A percentile compares a stretch with the other conserved stretches of the same genome.
These are phyloP conservation scores for Anser cygnoides DNA, from an alignment of 2,113 vertebrate genomes.

Conservation along the genomic window DNA sequence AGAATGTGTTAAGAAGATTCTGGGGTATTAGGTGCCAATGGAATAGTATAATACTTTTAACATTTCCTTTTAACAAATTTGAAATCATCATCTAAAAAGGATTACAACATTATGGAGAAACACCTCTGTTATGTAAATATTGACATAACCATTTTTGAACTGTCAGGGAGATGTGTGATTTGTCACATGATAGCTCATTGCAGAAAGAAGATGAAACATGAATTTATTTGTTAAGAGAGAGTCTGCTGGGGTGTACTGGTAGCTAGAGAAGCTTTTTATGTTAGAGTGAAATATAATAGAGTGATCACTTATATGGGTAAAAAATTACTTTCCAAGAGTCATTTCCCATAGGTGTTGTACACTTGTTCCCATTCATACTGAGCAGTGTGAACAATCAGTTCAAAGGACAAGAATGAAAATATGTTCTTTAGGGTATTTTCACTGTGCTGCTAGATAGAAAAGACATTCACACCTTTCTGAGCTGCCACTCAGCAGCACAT, in stretches of 20 bases:
- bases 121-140: background rate
- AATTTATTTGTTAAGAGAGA: background rate
- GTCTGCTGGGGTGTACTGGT: background rate
- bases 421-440: background rate
- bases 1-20: background rate
- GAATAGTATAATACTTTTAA: background rate
- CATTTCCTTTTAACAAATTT: background rate
- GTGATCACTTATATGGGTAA: background rate
- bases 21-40: background rate
- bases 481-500: conserved; percentile 11
- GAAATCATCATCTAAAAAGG: background rate
- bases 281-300: background rate
- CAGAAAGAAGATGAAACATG: background rate
- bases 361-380: background rate
- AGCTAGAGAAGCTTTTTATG: background rate
- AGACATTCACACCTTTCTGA: background rate
- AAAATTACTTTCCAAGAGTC: conserved; percentile 2
- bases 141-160: background rate
- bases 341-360: background rate
- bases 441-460: background rate
- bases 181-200: background rate
- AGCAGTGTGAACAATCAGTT: background rate
- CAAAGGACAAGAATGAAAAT: conserved; percentile 39
- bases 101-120: background rate
- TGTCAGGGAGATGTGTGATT: background rate